These are phyloP conservation scores for Scomberomorus guttatus DNA, from an alignment of 2,797 vertebrate genomes.

Conservation along the genomic window DNA sequence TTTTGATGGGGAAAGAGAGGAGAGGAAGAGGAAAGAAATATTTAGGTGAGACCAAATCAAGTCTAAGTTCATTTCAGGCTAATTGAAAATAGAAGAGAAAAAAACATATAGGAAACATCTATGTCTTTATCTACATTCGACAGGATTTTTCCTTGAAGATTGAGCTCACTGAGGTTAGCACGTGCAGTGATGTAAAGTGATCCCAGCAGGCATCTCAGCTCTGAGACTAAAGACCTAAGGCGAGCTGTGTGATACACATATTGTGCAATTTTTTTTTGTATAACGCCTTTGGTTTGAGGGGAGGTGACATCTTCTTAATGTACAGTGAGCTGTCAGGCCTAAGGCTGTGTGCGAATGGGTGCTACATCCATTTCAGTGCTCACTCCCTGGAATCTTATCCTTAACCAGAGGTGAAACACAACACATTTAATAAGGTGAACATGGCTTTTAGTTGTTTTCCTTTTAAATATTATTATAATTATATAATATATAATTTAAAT, in stretches of 20 bases:
- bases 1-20: constrained; percentile 73
- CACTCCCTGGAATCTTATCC: not conserved
- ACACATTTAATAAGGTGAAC: not conserved
- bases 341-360: constrained; percentile 49
- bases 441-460: not conserved
- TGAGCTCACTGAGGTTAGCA: constrained; percentile 11
- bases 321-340: constrained; percentile 61
- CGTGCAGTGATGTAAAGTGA: constrained; percentile 31
- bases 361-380: constrained; percentile 41
- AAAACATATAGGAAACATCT: not conserved
- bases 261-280: constrained; percentile 49
- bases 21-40: constrained; percentile 44
- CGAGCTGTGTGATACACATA: constrained; percentile 61
- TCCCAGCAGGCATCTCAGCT: constrained; percentile 64
- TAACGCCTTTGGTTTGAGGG: constrained; percentile 64
- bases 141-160: constrained; percentile 7
- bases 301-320: constrained; percentile 66
- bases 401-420: constrained; percentile 29
- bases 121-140: constrained; percentile 30
- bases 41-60: constrained; percentile 58
- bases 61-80: constrained; percentile 57
- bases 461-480: no score
- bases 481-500: no score
- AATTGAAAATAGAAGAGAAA: constrained; percentile 48
- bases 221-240: constrained; percentile 47